These are phyloP conservation scores for Spinibarbus caldwelli DNA, from an alignment of 2,797 vertebrate species.

Conservation along the genomic window DNA sequence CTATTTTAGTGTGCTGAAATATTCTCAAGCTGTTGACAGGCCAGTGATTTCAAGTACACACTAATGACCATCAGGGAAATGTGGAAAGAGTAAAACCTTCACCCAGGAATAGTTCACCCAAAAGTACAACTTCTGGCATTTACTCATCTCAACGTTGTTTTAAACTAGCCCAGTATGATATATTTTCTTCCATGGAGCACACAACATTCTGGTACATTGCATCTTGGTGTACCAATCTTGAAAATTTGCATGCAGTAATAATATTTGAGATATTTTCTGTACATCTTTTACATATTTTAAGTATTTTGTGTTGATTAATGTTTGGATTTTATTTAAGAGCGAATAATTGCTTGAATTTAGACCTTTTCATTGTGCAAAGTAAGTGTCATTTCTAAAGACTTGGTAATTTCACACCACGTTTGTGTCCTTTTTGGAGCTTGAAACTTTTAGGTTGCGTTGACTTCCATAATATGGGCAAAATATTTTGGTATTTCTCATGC, in stretches of 20 bases:
- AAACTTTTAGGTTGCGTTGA: not conserved
- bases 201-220: too few relatives aligned
- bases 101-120: not conserved
- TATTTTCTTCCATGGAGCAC: not conserved
- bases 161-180: not conserved
- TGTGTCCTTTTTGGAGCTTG: not conserved
- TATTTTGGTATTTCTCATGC: not conserved
- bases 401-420: not conserved
- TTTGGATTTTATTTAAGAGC: not conserved
- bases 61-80: constrained; percentile 28
- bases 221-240: not conserved
- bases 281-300: not conserved
- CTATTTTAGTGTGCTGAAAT: constrained; percentile 31
- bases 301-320: not conserved
- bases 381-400: not conserved
- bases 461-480: not conserved
- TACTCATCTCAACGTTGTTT: not conserved
- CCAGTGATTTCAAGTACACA: constrained; percentile 17
- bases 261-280: not conserved
- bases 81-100: constrained; percentile 23
- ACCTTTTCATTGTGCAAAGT: not conserved
- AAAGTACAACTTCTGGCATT: constrained; percentile 20
- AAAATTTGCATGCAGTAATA: not conserved
- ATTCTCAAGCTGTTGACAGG: constrained; percentile 40
- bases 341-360: not conserved